Base-by-base conservation (phyloP, 2,888 invertebrate genomes). In the Aricia artaxerxes region DNA sequence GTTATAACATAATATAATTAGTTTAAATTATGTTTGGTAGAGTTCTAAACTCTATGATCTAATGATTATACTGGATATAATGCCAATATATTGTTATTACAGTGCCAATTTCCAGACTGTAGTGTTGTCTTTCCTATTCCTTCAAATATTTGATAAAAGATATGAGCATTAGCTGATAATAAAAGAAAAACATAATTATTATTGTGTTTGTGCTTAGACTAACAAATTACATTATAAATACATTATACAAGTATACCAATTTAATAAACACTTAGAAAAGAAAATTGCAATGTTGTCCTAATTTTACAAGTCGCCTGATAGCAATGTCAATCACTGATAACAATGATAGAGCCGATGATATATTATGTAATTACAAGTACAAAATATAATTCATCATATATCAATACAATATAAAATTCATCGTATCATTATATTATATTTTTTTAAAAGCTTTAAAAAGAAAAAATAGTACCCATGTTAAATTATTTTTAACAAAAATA, bases 241-340 rank as follows among this genome's bases (percentile, higher is more conserved):
- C 24, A 24, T 5, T 40, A 40, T 53, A 53, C 13, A 53, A 53
- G 13, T 13, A 53, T 53, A 53, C 4, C 5, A 1, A 5, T n/a
- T 61, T 24, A 24, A 61, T 24, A 24, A 61, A 9, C 24, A 24
- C 9, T 31, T 31, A 64, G 3, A 49, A 49, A 49, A 2, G 49
- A 31, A 69, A 69, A 35, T 69, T 69, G 69, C 69, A 69, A 69
- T 2, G 69, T 69, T 69, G 1, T 24, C 69, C 69, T 69, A 69
- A 69, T 69, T 69, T 24, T 7, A 61, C 13, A 13, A 35, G 35
- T 69, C 35, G 69, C 11, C 69, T 35, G 69, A 69, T 69, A 69
- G 69, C 16, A 69, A 64, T 69, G 69, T 38, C 35, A 69, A 35
- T 69, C 35, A 69, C 35, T 38, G 69, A 69, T 69, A 69, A 69